Evolutionary conservation across 1,140 invertebrate genomes (phyloP).

Genomic region (Eriocheir sinensis): DNA sequence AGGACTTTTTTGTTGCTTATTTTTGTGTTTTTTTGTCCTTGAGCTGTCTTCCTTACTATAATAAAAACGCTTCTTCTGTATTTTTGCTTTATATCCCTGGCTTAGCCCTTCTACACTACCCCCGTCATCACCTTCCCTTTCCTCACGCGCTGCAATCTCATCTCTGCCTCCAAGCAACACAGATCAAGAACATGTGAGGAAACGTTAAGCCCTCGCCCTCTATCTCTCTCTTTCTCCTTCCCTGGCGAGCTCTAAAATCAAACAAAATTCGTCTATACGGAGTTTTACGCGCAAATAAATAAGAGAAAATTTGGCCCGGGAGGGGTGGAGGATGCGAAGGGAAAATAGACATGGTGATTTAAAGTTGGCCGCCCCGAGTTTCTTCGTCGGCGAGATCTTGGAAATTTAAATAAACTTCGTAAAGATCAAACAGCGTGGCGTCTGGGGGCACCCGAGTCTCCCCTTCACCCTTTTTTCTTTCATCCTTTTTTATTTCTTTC

Average conservation of each 20-base stretch:
- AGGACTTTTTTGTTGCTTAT: too few species aligned
- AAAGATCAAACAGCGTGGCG: background rate
- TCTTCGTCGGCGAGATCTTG: background rate
- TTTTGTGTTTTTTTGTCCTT: too few species aligned
- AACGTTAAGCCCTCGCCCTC: too few species aligned
- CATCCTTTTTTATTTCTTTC: too few species aligned
- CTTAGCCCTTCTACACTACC: too few species aligned
- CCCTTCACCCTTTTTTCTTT: background rate
- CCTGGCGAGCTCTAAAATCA: background rate
- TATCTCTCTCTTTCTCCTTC: too few species aligned
- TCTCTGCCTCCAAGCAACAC: too few species aligned
- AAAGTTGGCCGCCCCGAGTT: background rate
- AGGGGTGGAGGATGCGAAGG: background rate
- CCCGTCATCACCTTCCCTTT: too few species aligned
- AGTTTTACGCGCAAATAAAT: slow-evolving; percentile 1
- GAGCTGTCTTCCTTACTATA: too few species aligned
- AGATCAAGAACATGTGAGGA: background rate
- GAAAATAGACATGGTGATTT: slow-evolving; percentile 16
- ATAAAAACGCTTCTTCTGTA: too few species aligned
- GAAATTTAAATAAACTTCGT: slow-evolving; percentile 27
- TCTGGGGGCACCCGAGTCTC: background rate
- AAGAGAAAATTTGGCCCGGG: background rate
- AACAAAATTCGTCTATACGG: background rate
- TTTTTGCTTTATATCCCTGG: too few species aligned
- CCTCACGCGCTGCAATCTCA: too few species aligned